phyloP scores from a whole-genome alignment of 23 tunicate species.

The Ciona savignyi region DNA sequence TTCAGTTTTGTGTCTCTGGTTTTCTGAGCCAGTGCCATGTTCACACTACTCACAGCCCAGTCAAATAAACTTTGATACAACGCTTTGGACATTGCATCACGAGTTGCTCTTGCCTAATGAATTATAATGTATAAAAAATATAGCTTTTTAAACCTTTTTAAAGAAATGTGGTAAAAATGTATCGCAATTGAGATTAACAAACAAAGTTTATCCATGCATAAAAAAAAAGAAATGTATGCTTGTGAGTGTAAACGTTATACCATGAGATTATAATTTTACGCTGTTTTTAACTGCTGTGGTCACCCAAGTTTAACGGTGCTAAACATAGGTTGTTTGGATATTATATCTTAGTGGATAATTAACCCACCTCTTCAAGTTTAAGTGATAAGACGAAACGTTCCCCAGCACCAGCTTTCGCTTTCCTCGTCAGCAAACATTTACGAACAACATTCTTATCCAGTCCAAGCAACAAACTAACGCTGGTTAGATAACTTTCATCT shows the following conservation, averaged over 20 bases:
- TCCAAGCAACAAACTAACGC: slow-evolving; percentile 30
- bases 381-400: slow-evolving; percentile 46
- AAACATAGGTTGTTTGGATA: too few species aligned
- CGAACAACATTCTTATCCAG: slow-evolving; percentile 25
- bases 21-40: slow-evolving; percentile 68
- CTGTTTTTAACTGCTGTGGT: too few species aligned
- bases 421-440: slow-evolving; percentile 59
- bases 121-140: too few species aligned
- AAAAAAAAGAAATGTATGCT: too few species aligned
- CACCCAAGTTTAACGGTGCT: too few species aligned
- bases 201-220: too few species aligned
- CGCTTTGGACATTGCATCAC: slow-evolving; percentile 89
- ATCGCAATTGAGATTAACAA: too few species aligned
- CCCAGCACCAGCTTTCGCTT: slow-evolving; percentile 65
- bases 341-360: too few species aligned
- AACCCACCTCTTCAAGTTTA: slow-evolving; percentile 59
- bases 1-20: slow-evolving; percentile 48
- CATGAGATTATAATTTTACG: too few species aligned
- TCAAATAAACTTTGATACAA: slow-evolving; percentile 74
- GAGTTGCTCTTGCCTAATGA: slow-evolving; percentile 76
- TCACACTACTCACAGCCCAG: slow-evolving; percentile 86
- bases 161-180: too few species aligned
- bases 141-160: too few species aligned
- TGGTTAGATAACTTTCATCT: slow-evolving; percentile 22
- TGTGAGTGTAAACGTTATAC: too few species aligned